Percentiles rank a stretch among this genome's conserved stretches.
These are phyloP conservation scores for Columba guinea DNA, from an alignment of 2,797 vertebrate species.

Conservation along the genomic window DNA sequence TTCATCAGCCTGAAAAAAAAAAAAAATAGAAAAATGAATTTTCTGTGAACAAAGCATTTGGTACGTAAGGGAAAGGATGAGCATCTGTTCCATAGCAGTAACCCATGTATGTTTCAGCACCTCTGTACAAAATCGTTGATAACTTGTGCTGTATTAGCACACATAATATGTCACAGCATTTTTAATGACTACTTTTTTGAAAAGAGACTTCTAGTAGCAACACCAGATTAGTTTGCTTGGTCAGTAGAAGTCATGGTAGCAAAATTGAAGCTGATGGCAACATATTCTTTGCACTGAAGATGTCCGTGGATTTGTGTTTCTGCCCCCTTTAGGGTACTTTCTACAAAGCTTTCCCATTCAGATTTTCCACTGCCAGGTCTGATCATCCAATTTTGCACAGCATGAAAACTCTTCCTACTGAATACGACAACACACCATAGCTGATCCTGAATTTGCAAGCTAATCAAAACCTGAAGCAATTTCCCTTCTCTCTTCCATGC, in stretches of 20 bases:
- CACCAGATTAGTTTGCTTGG: not conserved
- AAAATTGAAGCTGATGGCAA: constrained; percentile 14
- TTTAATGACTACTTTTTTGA: not conserved
- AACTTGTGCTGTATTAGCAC: not conserved
- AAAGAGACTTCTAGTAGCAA: not conserved
- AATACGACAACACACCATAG: not conserved
- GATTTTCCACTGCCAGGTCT: not conserved
- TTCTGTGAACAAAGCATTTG: not conserved
- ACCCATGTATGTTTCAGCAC: not conserved
- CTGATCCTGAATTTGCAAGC: not conserved
- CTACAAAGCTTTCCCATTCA: not conserved
- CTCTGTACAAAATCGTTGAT: not conserved
- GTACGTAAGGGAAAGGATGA: not conserved
- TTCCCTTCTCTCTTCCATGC: not conserved
- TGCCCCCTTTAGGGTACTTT: not conserved
- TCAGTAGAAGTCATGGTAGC: not conserved
- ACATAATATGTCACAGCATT: not conserved
- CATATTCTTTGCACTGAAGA: not conserved
- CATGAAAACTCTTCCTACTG: not conserved
- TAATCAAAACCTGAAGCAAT: constrained; percentile 9
- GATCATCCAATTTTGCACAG: not conserved
- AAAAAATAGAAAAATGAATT: not conserved
- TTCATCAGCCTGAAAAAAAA: not conserved
- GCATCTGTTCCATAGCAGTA: not conserved
- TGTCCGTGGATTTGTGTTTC: constrained; percentile 4